Conservation (phyloP, 2,888 invertebrate species). For the Morinoia aosen region DNA sequence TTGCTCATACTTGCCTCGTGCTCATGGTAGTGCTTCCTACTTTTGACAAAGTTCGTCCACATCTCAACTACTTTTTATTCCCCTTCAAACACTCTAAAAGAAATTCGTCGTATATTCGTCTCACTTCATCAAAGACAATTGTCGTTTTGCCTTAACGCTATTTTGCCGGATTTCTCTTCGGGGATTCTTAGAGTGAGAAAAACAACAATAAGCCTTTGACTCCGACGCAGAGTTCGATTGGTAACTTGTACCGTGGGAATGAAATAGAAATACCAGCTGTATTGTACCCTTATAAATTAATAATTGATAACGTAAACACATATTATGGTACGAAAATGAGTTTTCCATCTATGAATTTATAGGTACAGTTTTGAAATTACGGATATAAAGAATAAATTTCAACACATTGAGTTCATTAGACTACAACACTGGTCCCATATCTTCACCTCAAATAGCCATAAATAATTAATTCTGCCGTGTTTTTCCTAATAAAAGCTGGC, state of each 20-base stretch:
- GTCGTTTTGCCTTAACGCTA: not conserved
- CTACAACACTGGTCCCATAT: not conserved
- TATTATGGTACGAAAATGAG: not conserved
- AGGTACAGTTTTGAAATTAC: not conserved
- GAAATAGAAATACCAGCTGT: not conserved
- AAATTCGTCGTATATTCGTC: too few relatives aligned
- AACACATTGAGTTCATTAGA: not conserved
- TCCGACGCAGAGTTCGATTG: not conserved
- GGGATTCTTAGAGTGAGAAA: too few relatives aligned
- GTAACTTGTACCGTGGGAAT: not conserved
- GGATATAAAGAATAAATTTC: not conserved
- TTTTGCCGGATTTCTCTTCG: too few relatives aligned
- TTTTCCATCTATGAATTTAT: not conserved
- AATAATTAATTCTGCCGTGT: not conserved
- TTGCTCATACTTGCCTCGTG: not conserved
- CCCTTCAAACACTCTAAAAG: not conserved
- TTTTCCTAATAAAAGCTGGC: not conserved
- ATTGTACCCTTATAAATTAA: not conserved
- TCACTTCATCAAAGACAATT: not conserved
- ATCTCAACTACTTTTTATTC: not conserved
- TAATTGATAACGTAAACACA: not conserved
- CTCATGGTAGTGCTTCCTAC: not conserved
- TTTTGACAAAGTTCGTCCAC: not conserved
- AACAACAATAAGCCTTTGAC: not conserved
- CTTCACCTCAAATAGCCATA: not conserved